Conservation (phyloP, 2,113 vertebrate genomes). For the Eretmochelys imbricata region DNA sequence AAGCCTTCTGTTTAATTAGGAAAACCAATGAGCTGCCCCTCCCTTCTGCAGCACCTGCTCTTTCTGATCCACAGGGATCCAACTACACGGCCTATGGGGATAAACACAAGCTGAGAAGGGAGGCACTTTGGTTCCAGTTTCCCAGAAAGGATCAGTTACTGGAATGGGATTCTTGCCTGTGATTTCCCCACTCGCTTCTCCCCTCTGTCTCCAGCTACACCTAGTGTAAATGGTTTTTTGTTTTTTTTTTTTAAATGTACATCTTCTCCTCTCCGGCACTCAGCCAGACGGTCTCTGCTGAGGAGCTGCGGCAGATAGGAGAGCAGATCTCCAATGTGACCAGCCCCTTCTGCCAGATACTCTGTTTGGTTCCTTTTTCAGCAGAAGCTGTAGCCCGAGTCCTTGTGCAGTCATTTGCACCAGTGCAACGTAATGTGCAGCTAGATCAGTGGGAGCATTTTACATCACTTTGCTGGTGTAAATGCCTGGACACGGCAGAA, state of each 20-base stretch:
- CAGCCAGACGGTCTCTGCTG: neutral
- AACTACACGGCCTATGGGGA: neutral
- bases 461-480: too few relatives aligned
- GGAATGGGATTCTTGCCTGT: accelerated
- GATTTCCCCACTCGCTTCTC: neutral
- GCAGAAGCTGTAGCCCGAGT: neutral
- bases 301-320: too few relatives aligned
- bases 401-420: neutral
- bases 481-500: too few relatives aligned
- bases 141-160: neutral
- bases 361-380: neutral
- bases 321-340: neutral
- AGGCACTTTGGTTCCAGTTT: accelerated
- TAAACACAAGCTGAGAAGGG: neutral
- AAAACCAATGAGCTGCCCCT: accelerated
- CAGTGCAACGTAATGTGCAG: neutral
- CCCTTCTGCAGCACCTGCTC: neutral
- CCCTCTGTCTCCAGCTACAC: neutral
- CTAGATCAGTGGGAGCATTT: too few relatives aligned
- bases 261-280: neutral
- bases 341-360: too few relatives aligned
- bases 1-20: neutral
- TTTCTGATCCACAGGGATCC: neutral
- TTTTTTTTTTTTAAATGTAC: neutral
- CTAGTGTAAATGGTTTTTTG: neutral